Evolutionary conservation across 1,140 invertebrate genomes (phyloP), one percentile per base, ranked within the genome.

Genomic region (Tribolium madens): DNA sequence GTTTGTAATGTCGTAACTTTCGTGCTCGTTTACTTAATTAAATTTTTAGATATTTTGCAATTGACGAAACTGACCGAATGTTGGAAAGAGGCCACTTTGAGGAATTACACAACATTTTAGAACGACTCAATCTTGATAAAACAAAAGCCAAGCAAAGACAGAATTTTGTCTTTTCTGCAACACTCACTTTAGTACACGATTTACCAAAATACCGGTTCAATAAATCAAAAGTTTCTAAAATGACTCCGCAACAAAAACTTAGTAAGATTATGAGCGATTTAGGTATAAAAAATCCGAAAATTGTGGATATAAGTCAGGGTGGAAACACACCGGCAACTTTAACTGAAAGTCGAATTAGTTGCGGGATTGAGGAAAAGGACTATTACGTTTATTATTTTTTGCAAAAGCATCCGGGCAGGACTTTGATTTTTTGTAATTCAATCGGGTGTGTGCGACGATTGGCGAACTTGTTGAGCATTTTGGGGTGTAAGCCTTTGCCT

Each of bases 21-120:
- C 21, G 6, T 26, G 3, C 21, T 26, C 21, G 6, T 3, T 26
- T 26, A 26, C 6, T 26, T 2, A 26, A 53, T 64, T n/a, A n/a
- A n/a, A 53, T 69, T 57, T 42, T 52, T 79, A 92, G 92, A 77
- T 96, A 92, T 86, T 87, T 99, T 73, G 97, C 96, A 0, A 95
- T 99, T 76, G 98, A 99, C 87, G 98, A 99, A 90, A 98, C 98
- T 0, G 98, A 99, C 87, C 89, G 98, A 80, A 99, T 99, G 97
- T 88, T 99, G 12, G 98, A 99, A 84, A 94, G 93, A 79, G 96
- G 96, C 12, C 98, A 99, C 87, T 99, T 99, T 88, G 91, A 96
- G 82, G 98, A 99, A 86, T 85, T 99, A 1, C 89, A 94, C 31
- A 89, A 92, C 31, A 87, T 99, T 9, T 84, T 99, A 0, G 92